Conservation (phyloP, 2,113 vertebrate genomes). For the Tenebrosternarchus preto region DNA sequence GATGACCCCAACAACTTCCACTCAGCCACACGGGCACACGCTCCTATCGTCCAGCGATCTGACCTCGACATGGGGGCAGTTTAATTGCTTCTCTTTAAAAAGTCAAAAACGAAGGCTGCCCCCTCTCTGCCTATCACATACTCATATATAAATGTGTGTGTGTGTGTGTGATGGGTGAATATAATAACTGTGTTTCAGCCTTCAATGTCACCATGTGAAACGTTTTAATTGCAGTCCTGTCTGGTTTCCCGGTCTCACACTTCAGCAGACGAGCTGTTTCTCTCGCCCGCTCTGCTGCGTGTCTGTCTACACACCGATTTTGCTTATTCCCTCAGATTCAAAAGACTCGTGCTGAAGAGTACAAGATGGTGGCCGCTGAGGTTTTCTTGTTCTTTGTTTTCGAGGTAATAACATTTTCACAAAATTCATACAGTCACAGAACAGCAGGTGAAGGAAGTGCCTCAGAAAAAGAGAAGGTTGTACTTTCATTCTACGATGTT, state of each 20-base stretch:
- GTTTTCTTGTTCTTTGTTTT: background rate
- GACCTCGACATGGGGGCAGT: constrained; percentile 2
- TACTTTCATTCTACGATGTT: no score
- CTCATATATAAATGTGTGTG: background rate
- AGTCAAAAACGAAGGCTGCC: constrained; percentile 1
- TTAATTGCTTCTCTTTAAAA: constrained; percentile 40
- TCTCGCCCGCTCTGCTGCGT: background rate
- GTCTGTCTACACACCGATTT: background rate
- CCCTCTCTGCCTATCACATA: background rate
- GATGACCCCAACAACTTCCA: background rate
- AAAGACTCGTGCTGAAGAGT: background rate
- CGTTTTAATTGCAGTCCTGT: constrained; percentile 49
- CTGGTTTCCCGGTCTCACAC: background rate
- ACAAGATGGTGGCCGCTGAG: background rate
- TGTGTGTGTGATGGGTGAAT: background rate
- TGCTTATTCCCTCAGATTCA: constrained; percentile 7
- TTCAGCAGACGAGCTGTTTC: background rate
- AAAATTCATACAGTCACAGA: background rate
- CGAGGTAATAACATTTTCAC: background rate
- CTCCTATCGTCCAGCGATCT: background rate
- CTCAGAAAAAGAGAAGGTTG: no score
- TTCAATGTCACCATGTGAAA: constrained; percentile 41
- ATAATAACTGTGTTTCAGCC: constrained; percentile 44
- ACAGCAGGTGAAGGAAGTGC: background rate
- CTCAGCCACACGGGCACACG: background rate